Conservation (phyloP, 1,140 invertebrate species). For the Saxidomus purpurata region DNA sequence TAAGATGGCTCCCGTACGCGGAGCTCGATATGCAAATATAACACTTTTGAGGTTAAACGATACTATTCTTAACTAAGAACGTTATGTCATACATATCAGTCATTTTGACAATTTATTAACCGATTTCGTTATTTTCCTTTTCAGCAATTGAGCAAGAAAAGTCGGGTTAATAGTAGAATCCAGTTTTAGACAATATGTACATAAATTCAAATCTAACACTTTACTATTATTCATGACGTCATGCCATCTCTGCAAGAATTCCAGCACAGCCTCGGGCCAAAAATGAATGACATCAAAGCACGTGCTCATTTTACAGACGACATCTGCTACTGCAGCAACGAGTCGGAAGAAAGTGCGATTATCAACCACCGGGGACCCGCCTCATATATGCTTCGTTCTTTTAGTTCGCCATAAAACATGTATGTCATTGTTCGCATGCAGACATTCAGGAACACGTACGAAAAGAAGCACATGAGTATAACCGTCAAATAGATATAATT, state of each 20-base stretch:
- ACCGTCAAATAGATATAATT: neutral
- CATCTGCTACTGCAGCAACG: neutral
- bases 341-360: neutral
- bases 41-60: too few species aligned
- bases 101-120: too few species aligned
- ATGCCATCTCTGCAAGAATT: constrained; percentile 52
- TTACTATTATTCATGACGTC: neutral
- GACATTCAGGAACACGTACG: neutral
- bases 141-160: constrained; percentile 66
- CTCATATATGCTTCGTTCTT: neutral
- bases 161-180: neutral
- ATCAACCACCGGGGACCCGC: neutral
- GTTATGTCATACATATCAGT: too few species aligned
- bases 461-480: neutral
- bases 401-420: neutral
- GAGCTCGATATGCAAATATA: too few species aligned
- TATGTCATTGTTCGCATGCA: neutral
- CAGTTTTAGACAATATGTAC: neutral
- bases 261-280: constrained; percentile 31
- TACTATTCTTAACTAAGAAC: too few species aligned
- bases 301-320: neutral
- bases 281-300: neutral
- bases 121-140: constrained; percentile 6
- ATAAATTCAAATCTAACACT: neutral
- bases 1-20: too few species aligned